These are phyloP conservation scores for Drepana arcuata DNA, from an alignment of 1,140 invertebrate genomes.

Conservation along the genomic window DNA sequence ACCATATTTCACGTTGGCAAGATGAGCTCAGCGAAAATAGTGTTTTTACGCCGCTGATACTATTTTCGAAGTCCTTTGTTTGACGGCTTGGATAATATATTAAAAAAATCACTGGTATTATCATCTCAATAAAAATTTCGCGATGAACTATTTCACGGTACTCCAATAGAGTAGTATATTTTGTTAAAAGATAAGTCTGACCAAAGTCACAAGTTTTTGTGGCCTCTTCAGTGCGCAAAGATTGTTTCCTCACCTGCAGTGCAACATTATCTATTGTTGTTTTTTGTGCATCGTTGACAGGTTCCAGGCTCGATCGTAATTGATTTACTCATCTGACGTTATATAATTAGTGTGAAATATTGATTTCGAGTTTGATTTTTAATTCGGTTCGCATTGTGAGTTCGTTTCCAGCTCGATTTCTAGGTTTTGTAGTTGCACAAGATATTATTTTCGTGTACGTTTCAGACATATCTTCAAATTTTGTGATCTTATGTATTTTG, in stretches of 20 bases:
- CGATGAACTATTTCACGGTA: slow-evolving; percentile 56
- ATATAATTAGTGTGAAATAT: slow-evolving; percentile 66
- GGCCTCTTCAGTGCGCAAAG: slow-evolving; percentile 43
- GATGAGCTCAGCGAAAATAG: no score
- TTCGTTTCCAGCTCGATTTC: no score
- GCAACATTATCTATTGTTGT: slow-evolving; percentile 59
- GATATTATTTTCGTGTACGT: no score
- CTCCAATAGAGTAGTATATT: slow-evolving; percentile 41
- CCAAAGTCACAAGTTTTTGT: slow-evolving; percentile 60
- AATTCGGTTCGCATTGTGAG: no score
- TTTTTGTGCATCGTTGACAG: slow-evolving; percentile 16
- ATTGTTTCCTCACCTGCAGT: slow-evolving; percentile 54
- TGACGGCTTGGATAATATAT: no score
- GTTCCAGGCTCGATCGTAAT: slow-evolving; percentile 25
- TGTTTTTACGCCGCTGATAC: no score
- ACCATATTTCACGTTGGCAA: no score
- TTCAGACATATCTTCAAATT: no score
- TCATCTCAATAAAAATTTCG: slow-evolving; percentile 25
- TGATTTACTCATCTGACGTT: slow-evolving; percentile 59
- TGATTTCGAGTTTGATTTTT: no score
- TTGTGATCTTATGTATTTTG: no score
- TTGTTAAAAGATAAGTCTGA: slow-evolving; percentile 58
- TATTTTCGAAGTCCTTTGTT: no score
- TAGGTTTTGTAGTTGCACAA: no score
- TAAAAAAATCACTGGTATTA: slow-evolving; percentile 12